phyloP scores from a whole-genome alignment of 1,140 invertebrate species.

The Stegodyphus mimosarum region DNA sequence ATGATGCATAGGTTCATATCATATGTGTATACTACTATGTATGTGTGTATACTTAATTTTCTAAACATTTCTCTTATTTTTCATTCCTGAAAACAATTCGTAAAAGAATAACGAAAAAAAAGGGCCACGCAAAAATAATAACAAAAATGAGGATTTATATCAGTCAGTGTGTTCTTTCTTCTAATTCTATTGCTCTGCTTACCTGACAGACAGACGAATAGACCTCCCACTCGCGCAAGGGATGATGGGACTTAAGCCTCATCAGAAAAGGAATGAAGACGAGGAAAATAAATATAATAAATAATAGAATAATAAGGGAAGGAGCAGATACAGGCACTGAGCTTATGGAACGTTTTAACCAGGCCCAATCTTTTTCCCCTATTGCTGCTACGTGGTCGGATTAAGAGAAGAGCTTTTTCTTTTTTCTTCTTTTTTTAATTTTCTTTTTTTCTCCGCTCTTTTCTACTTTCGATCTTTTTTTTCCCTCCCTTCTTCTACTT shows the following conservation, averaged over 20 bases:
- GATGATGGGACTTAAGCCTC: slow-evolving; percentile 38
- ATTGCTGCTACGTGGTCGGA: slow-evolving; percentile 33
- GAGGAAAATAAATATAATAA: neutral
- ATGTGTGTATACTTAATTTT: too few relatives aligned
- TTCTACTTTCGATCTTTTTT: too few relatives aligned
- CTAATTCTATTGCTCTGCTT: slow-evolving; percentile 28
- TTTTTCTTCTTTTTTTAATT: too few relatives aligned
- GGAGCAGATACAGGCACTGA: slow-evolving; percentile 18
- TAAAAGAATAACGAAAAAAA: too few relatives aligned
- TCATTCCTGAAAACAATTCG: too few relatives aligned
- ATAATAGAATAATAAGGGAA: slow-evolving; percentile 15
- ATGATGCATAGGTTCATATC: too few relatives aligned
- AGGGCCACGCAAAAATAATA: neutral
- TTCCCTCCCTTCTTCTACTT: neutral
- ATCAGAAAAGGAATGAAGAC: slow-evolving; percentile 30
- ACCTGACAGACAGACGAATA: slow-evolving; percentile 9
- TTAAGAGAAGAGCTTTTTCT: slow-evolving; percentile 16
- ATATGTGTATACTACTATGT: too few relatives aligned
- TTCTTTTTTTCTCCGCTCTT: too few relatives aligned
- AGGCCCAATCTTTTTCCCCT: slow-evolving; percentile 29
- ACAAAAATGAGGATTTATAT: slow-evolving; percentile 17
- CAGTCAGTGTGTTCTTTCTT: neutral
- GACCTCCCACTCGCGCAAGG: neutral
- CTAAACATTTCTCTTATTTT: too few relatives aligned
- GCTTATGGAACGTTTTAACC: slow-evolving; percentile 37